A percentile compares a stretch with the other conserved stretches of the same genome.
These are phyloP conservation scores for Mya arenaria DNA, from an alignment of 1,140 invertebrate genomes.

Conservation along the genomic window DNA sequence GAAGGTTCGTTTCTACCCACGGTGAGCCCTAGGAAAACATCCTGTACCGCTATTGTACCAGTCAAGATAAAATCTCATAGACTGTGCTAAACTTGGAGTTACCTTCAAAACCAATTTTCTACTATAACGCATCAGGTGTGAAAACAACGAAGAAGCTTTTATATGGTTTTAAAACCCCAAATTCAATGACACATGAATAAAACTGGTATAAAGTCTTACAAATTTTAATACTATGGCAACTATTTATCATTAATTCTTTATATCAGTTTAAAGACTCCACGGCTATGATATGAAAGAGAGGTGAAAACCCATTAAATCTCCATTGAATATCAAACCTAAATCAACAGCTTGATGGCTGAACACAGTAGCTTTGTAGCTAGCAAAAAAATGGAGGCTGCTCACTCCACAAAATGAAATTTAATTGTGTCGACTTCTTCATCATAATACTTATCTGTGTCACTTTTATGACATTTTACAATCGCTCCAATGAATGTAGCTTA, in stretches of 20 bases:
- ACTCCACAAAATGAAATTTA: too few relatives aligned
- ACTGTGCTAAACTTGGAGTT: conserved; percentile 6
- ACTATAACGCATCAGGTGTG: conserved; percentile 17
- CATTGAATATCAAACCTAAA: too few relatives aligned
- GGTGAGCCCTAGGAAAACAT: conserved; percentile 30
- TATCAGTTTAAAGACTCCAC: not conserved
- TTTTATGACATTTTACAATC: too few relatives aligned
- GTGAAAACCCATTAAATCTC: not conserved
- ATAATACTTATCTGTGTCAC: too few relatives aligned
- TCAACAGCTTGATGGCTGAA: too few relatives aligned
- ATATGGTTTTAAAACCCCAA: not conserved
- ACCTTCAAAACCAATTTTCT: conserved; percentile 20
- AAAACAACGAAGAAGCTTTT: conserved; percentile 4
- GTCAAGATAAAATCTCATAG: conserved; percentile 33
- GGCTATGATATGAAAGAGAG: not conserved
- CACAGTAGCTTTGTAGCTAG: too few relatives aligned
- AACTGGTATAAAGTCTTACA: not conserved
- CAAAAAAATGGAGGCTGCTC: too few relatives aligned
- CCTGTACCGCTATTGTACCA: conserved; percentile 39
- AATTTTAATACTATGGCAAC: not conserved
- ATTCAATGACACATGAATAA: conserved; percentile 1
- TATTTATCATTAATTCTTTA: conserved; percentile 3
- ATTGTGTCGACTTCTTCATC: too few relatives aligned
- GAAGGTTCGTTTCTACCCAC: conserved; percentile 3
- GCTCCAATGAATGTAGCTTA: too few relatives aligned